Percentiles rank a stretch among this genome's conserved stretches.
phyloP scores from a whole-genome alignment of 2,797 vertebrate species.

The Hydrocynus forskahlii region DNA sequence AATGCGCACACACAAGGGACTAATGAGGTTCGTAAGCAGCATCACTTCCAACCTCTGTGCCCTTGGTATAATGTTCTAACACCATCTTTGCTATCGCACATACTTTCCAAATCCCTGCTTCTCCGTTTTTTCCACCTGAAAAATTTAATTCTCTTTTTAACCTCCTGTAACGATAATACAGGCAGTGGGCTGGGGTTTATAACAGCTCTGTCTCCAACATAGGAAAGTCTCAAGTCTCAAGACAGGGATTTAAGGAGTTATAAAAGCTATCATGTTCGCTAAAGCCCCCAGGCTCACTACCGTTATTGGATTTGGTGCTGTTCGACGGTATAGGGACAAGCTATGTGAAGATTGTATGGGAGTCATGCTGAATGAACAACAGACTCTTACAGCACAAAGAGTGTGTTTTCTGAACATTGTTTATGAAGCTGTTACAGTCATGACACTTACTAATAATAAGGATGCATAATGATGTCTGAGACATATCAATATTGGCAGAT shows the following conservation, averaged over 20 bases:
- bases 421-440: no score
- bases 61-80: slow-evolving; percentile 10
- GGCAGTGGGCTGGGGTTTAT: slow-evolving; percentile 22
- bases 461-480: background rate
- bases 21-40: slow-evolving; percentile 46
- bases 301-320: slow-evolving; percentile 43
- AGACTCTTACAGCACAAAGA: background rate
- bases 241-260: slow-evolving; percentile 41
- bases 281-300: slow-evolving; percentile 22
- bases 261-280: slow-evolving; percentile 34
- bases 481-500: background rate
- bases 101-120: slow-evolving; percentile 20
- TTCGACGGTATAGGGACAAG: background rate
- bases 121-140: slow-evolving; percentile 6
- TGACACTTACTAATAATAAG: background rate
- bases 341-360: slow-evolving; percentile 5
- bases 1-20: slow-evolving; percentile 41
- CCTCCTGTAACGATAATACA: slow-evolving; percentile 31
- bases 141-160: slow-evolving; percentile 35
- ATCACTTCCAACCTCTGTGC: slow-evolving; percentile 43
- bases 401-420: no score
- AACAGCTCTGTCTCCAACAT: slow-evolving; percentile 23
- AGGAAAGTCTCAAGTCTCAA: slow-evolving; percentile 35
- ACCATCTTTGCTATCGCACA: slow-evolving; percentile 16
- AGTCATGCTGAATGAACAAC: background rate